Conservation (phyloP, 2,113 vertebrate genomes). For the Carlito syrichta region DNA sequence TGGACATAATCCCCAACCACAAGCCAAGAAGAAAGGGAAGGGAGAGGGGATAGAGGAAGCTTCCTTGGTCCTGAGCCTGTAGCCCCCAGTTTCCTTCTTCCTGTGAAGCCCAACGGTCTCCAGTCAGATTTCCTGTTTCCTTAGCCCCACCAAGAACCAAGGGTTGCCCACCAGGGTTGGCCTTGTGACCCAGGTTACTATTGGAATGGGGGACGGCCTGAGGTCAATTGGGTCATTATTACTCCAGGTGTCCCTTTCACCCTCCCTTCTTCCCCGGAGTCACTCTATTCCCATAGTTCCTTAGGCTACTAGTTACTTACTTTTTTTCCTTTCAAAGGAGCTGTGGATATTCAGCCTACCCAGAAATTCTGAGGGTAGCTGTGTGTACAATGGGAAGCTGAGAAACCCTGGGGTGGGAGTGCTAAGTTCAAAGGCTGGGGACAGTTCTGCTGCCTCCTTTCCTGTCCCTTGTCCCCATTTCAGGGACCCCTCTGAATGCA, state of each 20-base stretch:
- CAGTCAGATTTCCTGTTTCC: conserved; percentile 67
- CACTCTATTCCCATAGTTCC: not conserved
- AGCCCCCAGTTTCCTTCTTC: conserved; percentile 28
- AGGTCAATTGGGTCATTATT: not conserved
- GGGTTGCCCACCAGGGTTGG: not conserved
- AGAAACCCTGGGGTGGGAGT: not conserved
- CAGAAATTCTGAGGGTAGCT: not conserved
- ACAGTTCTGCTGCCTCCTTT: not conserved
- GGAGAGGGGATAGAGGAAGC: conserved; percentile 47
- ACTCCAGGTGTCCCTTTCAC: not conserved
- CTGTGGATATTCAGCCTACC: not conserved
- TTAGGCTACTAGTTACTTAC: not conserved
- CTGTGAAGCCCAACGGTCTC: conserved; percentile 66
- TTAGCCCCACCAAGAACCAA: not conserved
- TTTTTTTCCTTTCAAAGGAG: not conserved
- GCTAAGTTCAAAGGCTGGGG: not conserved
- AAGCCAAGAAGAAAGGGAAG: not conserved
- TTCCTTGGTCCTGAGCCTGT: not conserved
- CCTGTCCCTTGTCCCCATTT: not conserved
- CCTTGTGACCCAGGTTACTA: not conserved
- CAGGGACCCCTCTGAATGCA: not conserved
- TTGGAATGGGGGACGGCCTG: not conserved
- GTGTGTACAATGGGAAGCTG: not conserved
- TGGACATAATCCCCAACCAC: not conserved
- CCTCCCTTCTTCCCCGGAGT: not conserved